Evolutionary conservation across 2,113 vertebrate genomes (phyloP), one percentile per base, ranked within the genome.

Genomic region (Mesocricetus auratus): DNA sequence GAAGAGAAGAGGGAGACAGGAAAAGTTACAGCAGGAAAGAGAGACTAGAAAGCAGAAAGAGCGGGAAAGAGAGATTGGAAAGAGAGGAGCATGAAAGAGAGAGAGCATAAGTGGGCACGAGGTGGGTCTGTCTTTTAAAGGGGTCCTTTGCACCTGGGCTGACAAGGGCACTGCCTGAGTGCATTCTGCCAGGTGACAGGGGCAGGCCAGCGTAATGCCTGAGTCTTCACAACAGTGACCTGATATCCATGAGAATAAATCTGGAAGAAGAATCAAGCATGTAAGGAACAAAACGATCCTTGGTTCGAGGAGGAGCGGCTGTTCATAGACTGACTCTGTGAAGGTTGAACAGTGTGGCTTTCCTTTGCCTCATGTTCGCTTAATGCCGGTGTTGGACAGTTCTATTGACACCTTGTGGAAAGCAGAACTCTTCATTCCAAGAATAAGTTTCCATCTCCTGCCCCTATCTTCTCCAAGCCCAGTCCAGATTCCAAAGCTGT

Each of bases 351-450:
- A 92, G 96, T 64, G 66, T 77, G n/a, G n/a, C 39, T 91, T 75
- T 93, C 6, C 53, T 92, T 89, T 50, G 10, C 39, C 92, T 93
- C 91, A 68, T 88, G 42, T 97, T 95, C 92, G 26, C 69, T 90
- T 96, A 86, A 89, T 93, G 74, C 50, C 75, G 66, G 95, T 39
- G 86, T 47, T 71, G 17, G 71, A 21, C 33, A 53, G 31, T 56
- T 89, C 58, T 10, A 73, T 53, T 45, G 42, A 93, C 39, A 2
- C 58, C 71, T 92, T 36, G 3, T 81, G 69, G 90, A 93, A 66
- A 92, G 90, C 26, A 91, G 16, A 79, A 75, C 19, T 75, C 79
- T 77, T 36, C 88, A 88, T 90, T 86, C 83, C 92, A 94, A 64
- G 88, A 96, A 56, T 78, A 88, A 79, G 85, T 75, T 71, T 77